phyloP scores from a whole-genome alignment of 2,888 invertebrate species.

The Endotricha flammealis region DNA sequence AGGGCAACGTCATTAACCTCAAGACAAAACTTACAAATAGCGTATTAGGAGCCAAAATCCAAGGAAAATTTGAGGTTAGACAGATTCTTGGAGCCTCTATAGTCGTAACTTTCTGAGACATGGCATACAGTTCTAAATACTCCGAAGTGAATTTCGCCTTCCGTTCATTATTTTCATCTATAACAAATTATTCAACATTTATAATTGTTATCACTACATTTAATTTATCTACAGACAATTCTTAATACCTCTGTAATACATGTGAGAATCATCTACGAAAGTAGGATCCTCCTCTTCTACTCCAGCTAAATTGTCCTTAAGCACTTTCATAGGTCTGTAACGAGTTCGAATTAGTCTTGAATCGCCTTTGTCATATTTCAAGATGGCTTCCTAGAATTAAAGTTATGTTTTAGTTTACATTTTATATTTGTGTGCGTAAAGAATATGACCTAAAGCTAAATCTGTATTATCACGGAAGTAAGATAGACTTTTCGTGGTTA shows the following conservation, averaged over 20 bases:
- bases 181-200: conserved; percentile 22
- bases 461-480: too few species aligned
- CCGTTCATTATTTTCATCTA: conserved; percentile 58
- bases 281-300: conserved; percentile 60
- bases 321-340: conserved; percentile 68
- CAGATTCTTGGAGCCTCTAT: conserved; percentile 58
- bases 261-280: conserved; percentile 65
- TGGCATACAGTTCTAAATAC: conserved; percentile 56
- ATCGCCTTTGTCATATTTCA: conserved; percentile 57
- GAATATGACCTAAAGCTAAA: too few species aligned
- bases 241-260: conserved; percentile 61
- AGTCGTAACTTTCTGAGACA: conserved; percentile 60
- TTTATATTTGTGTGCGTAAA: too few species aligned
- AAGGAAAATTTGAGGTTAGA: conserved; percentile 61
- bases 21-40: conserved; percentile 47
- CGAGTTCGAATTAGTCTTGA: conserved; percentile 64
- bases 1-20: background rate
- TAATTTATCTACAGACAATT: conserved; percentile 9
- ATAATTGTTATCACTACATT: conserved; percentile 4
- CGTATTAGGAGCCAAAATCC: conserved; percentile 70
- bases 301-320: conserved; percentile 62
- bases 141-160: conserved; percentile 58
- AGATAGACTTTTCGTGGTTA: too few species aligned
- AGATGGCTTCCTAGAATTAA: conserved; percentile 51
- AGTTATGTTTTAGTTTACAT: conserved; percentile 10